phyloP scores from a whole-genome alignment of 2,888 invertebrate species.

The Sarcophaga rosellei region DNA sequence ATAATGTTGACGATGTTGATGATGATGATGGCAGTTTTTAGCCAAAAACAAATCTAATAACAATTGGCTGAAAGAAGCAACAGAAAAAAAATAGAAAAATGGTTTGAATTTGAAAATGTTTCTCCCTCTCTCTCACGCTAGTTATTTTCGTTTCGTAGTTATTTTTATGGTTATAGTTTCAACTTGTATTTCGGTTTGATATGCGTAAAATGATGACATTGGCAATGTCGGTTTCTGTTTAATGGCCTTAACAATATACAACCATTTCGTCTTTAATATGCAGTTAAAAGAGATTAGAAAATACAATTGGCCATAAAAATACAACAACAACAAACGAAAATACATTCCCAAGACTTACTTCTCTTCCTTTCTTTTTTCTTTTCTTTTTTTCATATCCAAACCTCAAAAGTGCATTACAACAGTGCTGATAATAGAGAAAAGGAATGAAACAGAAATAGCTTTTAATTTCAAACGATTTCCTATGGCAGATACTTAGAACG shows the following conservation, averaged over 20 bases:
- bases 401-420: neutral
- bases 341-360: neutral
- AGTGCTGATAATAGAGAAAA: neutral
- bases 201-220: conserved; percentile 65
- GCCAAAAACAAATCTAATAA: conserved; percentile 25
- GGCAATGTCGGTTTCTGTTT: conserved; percentile 54
- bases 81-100: conserved; percentile 15
- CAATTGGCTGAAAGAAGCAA: conserved; percentile 50
- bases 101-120: conserved; percentile 22
- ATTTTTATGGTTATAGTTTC: conserved; percentile 63
- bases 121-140: conserved; percentile 26
- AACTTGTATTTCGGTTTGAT: conserved; percentile 50
- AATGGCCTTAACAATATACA: conserved; percentile 49
- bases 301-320: conserved; percentile 34
- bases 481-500: too few species aligned
- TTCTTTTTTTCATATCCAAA: neutral
- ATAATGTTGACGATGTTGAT: neutral
- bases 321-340: neutral
- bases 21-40: conserved; percentile 22
- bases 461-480: too few species aligned
- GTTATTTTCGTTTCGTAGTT: conserved; percentile 48
- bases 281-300: conserved; percentile 61
- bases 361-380: neutral
- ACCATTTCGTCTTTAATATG: conserved; percentile 46
- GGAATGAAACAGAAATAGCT: too few species aligned